Evolutionary conservation across 37 sponge, comb jelly and placozoan genomes (phyloP).

Genomic region (Amphimedon queenslandica): DNA sequence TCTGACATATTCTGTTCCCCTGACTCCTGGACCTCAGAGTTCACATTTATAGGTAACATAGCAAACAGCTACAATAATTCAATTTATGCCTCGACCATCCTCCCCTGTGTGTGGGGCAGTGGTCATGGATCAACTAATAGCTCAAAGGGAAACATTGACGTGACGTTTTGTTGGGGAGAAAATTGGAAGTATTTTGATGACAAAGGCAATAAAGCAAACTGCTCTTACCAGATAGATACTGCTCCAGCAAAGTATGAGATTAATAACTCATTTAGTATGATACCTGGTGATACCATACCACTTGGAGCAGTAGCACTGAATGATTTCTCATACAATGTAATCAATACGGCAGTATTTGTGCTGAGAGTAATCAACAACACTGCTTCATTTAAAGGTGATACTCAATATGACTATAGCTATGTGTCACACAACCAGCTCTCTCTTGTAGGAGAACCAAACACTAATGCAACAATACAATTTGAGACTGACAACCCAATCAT

Average conservation of each 20-base stretch:
- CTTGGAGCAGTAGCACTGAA: neutral
- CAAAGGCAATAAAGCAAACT: neutral
- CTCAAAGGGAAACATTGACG: neutral
- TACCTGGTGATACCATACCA: conserved; percentile 7
- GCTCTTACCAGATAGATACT: conserved; percentile 22
- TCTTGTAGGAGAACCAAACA: conserved; percentile 1
- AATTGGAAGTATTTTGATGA: neutral
- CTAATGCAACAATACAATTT: neutral
- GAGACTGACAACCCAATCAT: conserved; percentile 30
- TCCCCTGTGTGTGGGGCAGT: conserved; percentile 27
- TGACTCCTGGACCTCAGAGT: conserved; percentile 24
- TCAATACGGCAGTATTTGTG: neutral
- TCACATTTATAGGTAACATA: conserved; percentile 30
- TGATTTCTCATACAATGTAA: conserved; percentile 17
- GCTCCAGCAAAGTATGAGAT: conserved; percentile 6
- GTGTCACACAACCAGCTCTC: neutral
- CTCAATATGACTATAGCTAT: neutral
- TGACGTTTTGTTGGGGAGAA: conserved; percentile 17
- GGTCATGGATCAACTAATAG: neutral
- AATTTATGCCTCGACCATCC: conserved; percentile 39
- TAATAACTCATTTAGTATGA: neutral
- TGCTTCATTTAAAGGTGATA: neutral
- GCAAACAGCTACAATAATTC: conserved; percentile 17
- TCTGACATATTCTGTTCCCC: conserved; percentile 9
- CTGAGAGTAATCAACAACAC: neutral